Evolutionary conservation across 1,140 invertebrate species (phyloP), one percentile per base, ranked within the genome.

Genomic region (Cydia strobilella): DNA sequence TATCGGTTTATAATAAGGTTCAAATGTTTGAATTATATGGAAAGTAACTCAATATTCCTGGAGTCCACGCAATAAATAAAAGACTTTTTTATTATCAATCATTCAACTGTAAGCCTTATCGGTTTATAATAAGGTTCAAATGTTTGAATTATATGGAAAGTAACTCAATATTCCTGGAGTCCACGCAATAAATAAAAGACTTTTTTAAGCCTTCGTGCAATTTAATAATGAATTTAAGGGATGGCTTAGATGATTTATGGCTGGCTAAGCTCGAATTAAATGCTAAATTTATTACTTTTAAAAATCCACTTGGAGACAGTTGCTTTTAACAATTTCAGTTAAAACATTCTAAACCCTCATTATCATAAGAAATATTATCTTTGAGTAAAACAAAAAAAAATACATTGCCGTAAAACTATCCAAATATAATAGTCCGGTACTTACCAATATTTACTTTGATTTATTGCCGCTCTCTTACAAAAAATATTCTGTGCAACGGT

Each of bases 11-110:
- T 18, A 7, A 18, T 1, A 18, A 54, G n/a, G 4, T 18, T 7
- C 0, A 54, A 54, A 18, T 1, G 4, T 1, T 54, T 7, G 4
- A 18, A 54, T 2, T 18, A 54, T 18, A 20, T 18, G n/a, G n/a
- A 20, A 54, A 54, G n/a, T 54, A 54, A 54, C 51, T 20, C n/a
- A 54, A 54, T 54, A 54, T 54, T 54, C 7, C 13, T 54, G 13
- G n/a, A 54, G 51, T 54, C n/a, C 20, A 54, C 51, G 51, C 51
- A 54, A 54, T 54, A 54, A 54, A 54, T 54, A n/a, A n/a, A n/a
- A n/a, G n/a, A n/a, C n/a, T n/a, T n/a, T n/a, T n/a, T n/a, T n/a
- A n/a, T n/a, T n/a, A 54, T 54, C 6, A 18, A 20, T 7, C 15
- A 2, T n/a, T 54, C 15, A 54, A 54, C 0, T 54, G 0, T 54